A percentile compares a stretch with the other conserved stretches of the same genome.
These are phyloP conservation scores for Parauchenoglanis ngamensis DNA, from an alignment of 2,797 vertebrate species.

Conservation along the genomic window DNA sequence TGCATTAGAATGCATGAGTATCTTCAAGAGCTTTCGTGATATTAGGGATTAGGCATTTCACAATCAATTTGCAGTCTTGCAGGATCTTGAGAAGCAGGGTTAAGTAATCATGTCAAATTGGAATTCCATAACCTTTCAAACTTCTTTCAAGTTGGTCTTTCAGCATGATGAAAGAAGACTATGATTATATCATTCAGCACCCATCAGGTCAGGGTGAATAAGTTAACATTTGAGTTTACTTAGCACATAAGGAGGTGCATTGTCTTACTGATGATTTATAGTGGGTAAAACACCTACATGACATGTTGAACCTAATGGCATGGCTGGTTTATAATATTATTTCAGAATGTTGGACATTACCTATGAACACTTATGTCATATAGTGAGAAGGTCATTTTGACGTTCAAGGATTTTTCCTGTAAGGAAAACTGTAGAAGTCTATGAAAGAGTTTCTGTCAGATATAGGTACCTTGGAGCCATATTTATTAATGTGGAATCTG, in stretches of 20 bases:
- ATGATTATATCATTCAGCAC: conserved; percentile 1
- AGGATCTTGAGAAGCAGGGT: background rate
- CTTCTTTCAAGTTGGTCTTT: background rate
- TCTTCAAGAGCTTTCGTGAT: background rate
- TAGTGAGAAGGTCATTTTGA: background rate
- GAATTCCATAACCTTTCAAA: background rate
- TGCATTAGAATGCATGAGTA: background rate
- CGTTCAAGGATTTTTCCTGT: background rate
- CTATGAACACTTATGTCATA: background rate
- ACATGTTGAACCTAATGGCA: background rate
- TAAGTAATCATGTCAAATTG: background rate
- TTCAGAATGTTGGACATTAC: background rate
- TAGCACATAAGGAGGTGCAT: background rate
- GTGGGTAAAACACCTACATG: background rate
- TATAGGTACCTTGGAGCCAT: background rate
- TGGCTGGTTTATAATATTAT: conserved; percentile 8
- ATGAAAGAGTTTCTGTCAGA: background rate
- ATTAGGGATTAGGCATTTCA: background rate
- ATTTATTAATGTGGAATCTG: background rate
- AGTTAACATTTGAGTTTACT: background rate
- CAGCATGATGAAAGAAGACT: conserved; percentile 8
- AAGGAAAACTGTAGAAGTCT: background rate
- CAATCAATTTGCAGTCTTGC: background rate
- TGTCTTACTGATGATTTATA: conserved; percentile 15
- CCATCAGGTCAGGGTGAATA: background rate